phyloP scores from a whole-genome alignment of 2,113 vertebrate species.

The Onychostoma macrolepis region DNA sequence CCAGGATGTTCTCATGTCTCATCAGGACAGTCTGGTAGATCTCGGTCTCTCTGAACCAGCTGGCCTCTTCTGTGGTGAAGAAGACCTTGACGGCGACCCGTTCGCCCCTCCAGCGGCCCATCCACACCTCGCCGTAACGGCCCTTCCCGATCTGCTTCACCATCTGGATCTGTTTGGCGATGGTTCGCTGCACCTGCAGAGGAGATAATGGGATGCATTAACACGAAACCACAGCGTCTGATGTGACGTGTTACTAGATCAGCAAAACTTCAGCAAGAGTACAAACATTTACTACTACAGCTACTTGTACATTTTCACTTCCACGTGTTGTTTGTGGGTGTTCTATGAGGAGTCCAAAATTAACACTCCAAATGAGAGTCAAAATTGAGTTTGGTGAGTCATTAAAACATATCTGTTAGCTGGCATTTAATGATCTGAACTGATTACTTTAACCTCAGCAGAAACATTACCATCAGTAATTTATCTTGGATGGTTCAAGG shows the following conservation, averaged over 20 bases:
- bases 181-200: slow-evolving; percentile 93
- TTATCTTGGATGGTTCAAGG: neutral
- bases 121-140: slow-evolving; percentile 98
- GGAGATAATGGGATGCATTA: neutral
- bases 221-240: neutral
- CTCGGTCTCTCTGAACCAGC: slow-evolving; percentile 98
- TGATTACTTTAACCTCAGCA: neutral
- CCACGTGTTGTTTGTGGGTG: no score
- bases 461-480: neutral
- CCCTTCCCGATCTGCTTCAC: slow-evolving; percentile 98
- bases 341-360: no score
- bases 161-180: slow-evolving; percentile 99
- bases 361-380: neutral
- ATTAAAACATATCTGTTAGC: neutral
- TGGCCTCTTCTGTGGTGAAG: slow-evolving; percentile 97
- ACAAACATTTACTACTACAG: no score
- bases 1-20: slow-evolving; percentile 98
- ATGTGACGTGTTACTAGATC: neutral
- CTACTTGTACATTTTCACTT: no score
- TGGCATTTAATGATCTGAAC: neutral
- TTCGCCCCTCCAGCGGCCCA: slow-evolving; percentile 96
- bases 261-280: neutral
- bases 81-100: slow-evolving; percentile 98
- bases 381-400: neutral
- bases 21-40: slow-evolving; percentile 99